These are phyloP conservation scores for Lysiphlebus fabarum DNA, from an alignment of 1,140 invertebrate genomes.

Conservation along the genomic window DNA sequence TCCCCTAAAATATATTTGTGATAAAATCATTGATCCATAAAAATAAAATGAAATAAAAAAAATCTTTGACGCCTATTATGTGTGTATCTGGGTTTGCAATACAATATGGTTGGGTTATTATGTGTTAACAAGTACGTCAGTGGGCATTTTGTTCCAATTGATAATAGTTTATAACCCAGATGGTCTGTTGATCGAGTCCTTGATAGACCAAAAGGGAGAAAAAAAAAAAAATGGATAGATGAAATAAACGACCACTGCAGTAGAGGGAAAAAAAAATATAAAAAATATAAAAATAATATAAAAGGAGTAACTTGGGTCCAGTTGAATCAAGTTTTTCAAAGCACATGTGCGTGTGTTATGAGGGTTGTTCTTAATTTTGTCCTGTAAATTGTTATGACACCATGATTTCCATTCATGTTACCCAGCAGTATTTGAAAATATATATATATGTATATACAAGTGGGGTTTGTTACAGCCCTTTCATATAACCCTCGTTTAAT, in stretches of 20 bases:
- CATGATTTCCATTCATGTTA: slow-evolving; percentile 15
- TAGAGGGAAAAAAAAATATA: slow-evolving; percentile 1
- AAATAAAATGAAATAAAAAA: neutral
- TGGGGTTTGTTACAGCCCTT: too few species aligned
- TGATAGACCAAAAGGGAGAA: slow-evolving; percentile 4
- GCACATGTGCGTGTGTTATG: slow-evolving; percentile 11
- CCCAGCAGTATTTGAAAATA: neutral
- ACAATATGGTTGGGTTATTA: slow-evolving; percentile 13
- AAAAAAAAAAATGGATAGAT: neutral
- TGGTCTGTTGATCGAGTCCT: slow-evolving; percentile 28
- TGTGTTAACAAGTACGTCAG: slow-evolving; percentile 33
- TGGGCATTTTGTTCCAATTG: slow-evolving; percentile 27
- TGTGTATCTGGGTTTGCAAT: neutral
- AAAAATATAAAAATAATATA: neutral
- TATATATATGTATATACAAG: too few species aligned
- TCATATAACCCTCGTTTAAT: too few species aligned
- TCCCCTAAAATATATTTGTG: too few species aligned
- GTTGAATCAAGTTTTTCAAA: slow-evolving; percentile 15
- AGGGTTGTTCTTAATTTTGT: slow-evolving; percentile 11
- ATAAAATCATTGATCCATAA: too few species aligned
- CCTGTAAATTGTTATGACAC: slow-evolving; percentile 21
- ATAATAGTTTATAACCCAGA: slow-evolving; percentile 36
- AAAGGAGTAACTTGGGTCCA: slow-evolving; percentile 7
- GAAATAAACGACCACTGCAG: neutral
- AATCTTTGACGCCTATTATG: neutral